Evolutionary conservation across 2,113 vertebrate species (phyloP).

Genomic region (Noturus placidus): DNA sequence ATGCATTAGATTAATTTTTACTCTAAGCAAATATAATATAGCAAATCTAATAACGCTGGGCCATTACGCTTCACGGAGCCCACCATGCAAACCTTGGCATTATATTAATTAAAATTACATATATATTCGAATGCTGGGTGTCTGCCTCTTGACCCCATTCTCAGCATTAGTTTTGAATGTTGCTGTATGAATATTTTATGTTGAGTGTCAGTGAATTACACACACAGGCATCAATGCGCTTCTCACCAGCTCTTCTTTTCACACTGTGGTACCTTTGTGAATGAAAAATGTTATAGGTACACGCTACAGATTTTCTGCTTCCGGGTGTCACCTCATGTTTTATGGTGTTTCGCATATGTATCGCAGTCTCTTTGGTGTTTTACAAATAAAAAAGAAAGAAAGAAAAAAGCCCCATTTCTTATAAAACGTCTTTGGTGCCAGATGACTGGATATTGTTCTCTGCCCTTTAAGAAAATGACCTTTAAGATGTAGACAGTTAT

Average conservation of each 20-base stretch:
- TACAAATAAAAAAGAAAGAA: background rate
- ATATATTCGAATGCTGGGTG: background rate
- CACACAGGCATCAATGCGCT: background rate
- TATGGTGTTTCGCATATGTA: background rate
- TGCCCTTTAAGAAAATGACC: slow-evolving; percentile 11
- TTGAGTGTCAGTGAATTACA: background rate
- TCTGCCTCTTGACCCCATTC: background rate
- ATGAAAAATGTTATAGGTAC: background rate
- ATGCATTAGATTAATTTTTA: too few relatives aligned
- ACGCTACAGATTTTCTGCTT: background rate
- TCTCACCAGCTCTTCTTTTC: background rate
- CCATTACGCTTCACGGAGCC: background rate
- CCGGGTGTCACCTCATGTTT: background rate
- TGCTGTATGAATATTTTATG: background rate
- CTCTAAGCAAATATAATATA: background rate
- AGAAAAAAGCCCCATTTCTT: background rate
- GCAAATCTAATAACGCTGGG: background rate
- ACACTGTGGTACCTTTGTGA: background rate
- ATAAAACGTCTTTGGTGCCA: background rate
- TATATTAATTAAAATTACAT: background rate
- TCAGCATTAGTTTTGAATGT: background rate
- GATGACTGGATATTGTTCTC: background rate
- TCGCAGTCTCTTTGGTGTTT: background rate
- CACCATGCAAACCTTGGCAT: background rate
- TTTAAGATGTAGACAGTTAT: background rate